Evolutionary conservation across 2,888 invertebrate species (phyloP), one percentile per base, ranked within the genome.

Genomic region (Pollenia amentaria): DNA sequence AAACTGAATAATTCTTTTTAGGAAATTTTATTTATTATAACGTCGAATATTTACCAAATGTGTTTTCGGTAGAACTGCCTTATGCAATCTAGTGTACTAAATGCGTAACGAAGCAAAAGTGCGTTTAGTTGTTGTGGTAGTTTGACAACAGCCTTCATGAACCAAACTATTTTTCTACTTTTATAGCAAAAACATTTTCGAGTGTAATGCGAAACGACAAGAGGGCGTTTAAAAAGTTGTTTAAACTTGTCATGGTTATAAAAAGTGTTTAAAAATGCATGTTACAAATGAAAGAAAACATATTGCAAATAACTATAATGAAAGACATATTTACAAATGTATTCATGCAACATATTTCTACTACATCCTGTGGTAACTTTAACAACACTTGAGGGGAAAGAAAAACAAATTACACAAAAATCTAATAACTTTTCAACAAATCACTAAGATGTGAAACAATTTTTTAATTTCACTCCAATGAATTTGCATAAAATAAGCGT

Each of bases 81-180:
- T 21, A 51, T 21, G 48, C 57, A 72, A 70, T 48, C 60, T 70
- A 64, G 51, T 69, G 77, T 46, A 75, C 73, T 77, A 87, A 85
- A 87, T 84, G 85, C 83, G 80, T 84, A 87, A 72, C 83, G 77
- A 84, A 70, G 82, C 76, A 85, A 64, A 83, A 85, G 82, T 85
- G 79, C 62, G 84, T 84, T 79, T 67, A 78, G 70, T 78, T 84
- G 44, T 62, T 78, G 81, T 65, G 78, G 84, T 84, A 64, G 84
- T 40, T 80, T 76, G 12, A 76, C 62, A 53, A 53, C 10, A 42
- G 21, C 14, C 70, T 40, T 16, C n/a, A 53, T 51, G 46, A n/a
- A 60, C 8, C 12, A 76, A 38, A 46, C 62, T 48, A 3, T 42
- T 42, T 51, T 60, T 9, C 3, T 18, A n/a, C 6, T 38, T 51